These are phyloP conservation scores for Cettia cetti DNA, from an alignment of 2,113 vertebrate genomes.

Conservation along the genomic window DNA sequence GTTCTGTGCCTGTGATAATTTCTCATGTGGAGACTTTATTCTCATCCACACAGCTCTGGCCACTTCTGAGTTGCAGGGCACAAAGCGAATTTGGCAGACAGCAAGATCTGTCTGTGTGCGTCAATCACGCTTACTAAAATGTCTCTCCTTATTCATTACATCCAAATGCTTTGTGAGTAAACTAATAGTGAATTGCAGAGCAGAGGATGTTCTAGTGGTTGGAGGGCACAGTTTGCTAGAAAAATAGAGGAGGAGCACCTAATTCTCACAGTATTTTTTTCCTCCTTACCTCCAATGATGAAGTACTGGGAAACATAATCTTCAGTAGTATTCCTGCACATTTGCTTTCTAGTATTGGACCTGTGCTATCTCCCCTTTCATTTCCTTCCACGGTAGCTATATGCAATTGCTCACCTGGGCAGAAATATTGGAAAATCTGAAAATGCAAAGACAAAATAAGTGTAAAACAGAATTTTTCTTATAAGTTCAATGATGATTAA, in stretches of 20 bases:
- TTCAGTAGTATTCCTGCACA: neutral
- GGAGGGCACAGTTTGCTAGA: neutral
- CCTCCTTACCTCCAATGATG: neutral
- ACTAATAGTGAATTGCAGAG: neutral
- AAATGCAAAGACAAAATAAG: neutral
- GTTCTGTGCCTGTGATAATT: neutral
- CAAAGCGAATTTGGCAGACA: conserved; percentile 41
- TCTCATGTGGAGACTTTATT: neutral
- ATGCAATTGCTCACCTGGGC: neutral
- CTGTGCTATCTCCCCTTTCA: neutral
- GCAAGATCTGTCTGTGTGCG: conserved; percentile 22
- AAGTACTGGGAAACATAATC: neutral
- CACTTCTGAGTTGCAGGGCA: neutral
- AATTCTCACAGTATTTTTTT: neutral
- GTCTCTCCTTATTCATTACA: conserved; percentile 55
- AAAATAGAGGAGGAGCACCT: neutral
- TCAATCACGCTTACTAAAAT: conserved; percentile 34
- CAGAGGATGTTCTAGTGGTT: neutral
- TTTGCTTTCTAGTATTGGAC: neutral
- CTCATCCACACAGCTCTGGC: neutral
- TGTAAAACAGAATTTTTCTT: neutral
- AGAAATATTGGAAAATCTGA: neutral
- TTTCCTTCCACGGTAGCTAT: neutral
- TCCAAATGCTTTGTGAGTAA: conserved; percentile 35
- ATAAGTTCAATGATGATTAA: neutral